Evolutionary conservation across 2,113 vertebrate genomes (phyloP), one percentile per base, ranked within the genome.

Genomic region (Marmota monax): DNA sequence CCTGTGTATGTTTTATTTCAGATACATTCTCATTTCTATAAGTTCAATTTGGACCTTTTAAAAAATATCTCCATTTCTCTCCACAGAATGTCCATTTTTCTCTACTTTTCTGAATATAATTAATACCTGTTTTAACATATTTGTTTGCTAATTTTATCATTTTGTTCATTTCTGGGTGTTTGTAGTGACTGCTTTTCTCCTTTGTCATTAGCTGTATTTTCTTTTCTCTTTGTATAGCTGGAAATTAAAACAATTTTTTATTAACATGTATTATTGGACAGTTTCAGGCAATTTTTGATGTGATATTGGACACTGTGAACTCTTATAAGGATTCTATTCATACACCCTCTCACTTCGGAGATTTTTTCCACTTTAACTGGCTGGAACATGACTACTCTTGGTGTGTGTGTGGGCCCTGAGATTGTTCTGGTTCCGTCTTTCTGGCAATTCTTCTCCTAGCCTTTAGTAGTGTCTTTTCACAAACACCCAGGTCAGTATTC

Each of bases 131-230:
- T 96, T 86, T 78, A 90, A 72, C 34, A 97, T n/a, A 42, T 23
- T n/a, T 92, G 12, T 51, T 48, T 65, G 45, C 51, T 92, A 85
- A 79, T 80, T 88, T 51, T 94, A 74, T 82, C 29, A 89, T 63
- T 89, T 86, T 92, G 23, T 11, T 95, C 37, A 92, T 74, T 95
- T 72, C 88, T 77, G 63, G 29, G 29, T 88, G 92, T 53, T 95
- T 84, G 58, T 42, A 79, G 34, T 61, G 39, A 67, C 13, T 87
- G 11, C 18, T 37, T 74, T 79, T 82, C 34, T 13, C 48, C 39
- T 29, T 80, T n/a, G 12, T 88, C 65, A 48, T 70, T 63, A 86
- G n/a, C 5, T 85, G 16, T 6, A 77, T 73, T 90, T 93, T 73
- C 61, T 25, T 79, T 39, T 23, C 48, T 80, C 20, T 27, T 88